phyloP scores from a whole-genome alignment of 2,888 invertebrate species.

The Andrena minutula region DNA sequence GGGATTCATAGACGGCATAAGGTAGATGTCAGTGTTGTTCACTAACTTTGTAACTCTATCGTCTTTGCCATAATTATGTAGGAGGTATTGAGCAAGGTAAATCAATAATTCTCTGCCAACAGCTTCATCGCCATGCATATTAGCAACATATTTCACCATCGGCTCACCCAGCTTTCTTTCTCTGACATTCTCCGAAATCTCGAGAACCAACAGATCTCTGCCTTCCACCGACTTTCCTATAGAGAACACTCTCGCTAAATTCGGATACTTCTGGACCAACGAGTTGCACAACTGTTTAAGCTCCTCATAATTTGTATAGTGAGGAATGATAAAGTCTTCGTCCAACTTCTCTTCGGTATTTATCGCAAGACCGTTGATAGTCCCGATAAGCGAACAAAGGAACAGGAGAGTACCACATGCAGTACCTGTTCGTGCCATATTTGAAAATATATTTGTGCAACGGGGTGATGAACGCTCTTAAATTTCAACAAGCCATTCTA shows the following conservation, averaged over 20 bases:
- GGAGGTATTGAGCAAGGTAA: slow-evolving; percentile 93
- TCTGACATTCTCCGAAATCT: slow-evolving; percentile 91
- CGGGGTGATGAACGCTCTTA: slow-evolving; percentile 14
- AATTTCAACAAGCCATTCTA: slow-evolving; percentile 48
- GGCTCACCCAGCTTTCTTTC: slow-evolving; percentile 89
- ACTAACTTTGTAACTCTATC: slow-evolving; percentile 91
- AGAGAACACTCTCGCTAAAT: slow-evolving; percentile 89
- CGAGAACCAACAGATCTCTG: slow-evolving; percentile 92
- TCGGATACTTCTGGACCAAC: slow-evolving; percentile 89
- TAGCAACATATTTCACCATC: slow-evolving; percentile 97
- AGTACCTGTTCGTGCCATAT: slow-evolving; percentile 33
- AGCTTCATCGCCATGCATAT: slow-evolving; percentile 98
- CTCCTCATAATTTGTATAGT: slow-evolving; percentile 90
- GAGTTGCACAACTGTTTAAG: slow-evolving; percentile 88
- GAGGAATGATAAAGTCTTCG: slow-evolving; percentile 78
- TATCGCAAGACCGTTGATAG: slow-evolving; percentile 44
- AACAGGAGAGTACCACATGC: slow-evolving; percentile 30
- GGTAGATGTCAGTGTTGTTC: slow-evolving; percentile 95
- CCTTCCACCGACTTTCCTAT: slow-evolving; percentile 95
- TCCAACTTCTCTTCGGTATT: slow-evolving; percentile 35
- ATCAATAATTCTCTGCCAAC: slow-evolving; percentile 94
- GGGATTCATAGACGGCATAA: slow-evolving; percentile 99
- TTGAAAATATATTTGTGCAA: slow-evolving; percentile 21
- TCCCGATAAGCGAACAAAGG: slow-evolving; percentile 35
- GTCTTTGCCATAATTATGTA: slow-evolving; percentile 90